phyloP scores from a whole-genome alignment of 1,140 invertebrate genomes.

The Papilio glaucus region DNA sequence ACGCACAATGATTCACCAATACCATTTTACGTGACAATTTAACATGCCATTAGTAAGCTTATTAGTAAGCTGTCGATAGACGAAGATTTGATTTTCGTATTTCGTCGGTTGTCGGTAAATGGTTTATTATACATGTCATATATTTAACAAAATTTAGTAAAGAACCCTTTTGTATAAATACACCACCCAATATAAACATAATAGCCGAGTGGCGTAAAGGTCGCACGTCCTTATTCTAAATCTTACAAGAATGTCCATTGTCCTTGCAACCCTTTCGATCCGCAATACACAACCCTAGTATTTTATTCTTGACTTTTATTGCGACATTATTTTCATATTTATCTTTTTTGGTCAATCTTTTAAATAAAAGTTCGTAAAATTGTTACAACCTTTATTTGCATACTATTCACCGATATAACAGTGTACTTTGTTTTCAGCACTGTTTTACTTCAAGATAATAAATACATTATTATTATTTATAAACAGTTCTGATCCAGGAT shows the following conservation, averaged over 20 bases:
- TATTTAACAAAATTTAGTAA: not conserved
- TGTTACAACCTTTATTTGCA: conserved; percentile 5
- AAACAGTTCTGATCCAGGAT: too few relatives aligned
- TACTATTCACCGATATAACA: not conserved
- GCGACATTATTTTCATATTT: conserved; percentile 33
- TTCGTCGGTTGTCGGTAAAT: too few relatives aligned
- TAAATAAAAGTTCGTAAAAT: conserved; percentile 26
- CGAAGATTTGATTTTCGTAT: too few relatives aligned
- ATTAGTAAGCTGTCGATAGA: too few relatives aligned
- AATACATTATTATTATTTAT: too few relatives aligned
- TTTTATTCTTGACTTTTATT: conserved; percentile 37
- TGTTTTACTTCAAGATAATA: too few relatives aligned
- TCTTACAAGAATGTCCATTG: conserved; percentile 31
- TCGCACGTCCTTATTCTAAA: conserved; percentile 30
- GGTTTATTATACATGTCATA: too few relatives aligned
- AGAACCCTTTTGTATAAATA: not conserved
- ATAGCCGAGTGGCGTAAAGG: conserved; percentile 15
- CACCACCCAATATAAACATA: conserved; percentile 8
- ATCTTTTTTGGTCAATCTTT: conserved; percentile 21
- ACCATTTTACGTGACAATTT: too few relatives aligned
- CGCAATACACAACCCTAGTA: conserved; percentile 34
- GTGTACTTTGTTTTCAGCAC: not conserved
- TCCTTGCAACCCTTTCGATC: conserved; percentile 35
- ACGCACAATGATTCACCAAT: too few relatives aligned
- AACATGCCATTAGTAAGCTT: too few relatives aligned